Evolutionary conservation across 2,888 invertebrate genomes (phyloP), one percentile per base, ranked within the genome.

Genomic region (Bibio marci): DNA sequence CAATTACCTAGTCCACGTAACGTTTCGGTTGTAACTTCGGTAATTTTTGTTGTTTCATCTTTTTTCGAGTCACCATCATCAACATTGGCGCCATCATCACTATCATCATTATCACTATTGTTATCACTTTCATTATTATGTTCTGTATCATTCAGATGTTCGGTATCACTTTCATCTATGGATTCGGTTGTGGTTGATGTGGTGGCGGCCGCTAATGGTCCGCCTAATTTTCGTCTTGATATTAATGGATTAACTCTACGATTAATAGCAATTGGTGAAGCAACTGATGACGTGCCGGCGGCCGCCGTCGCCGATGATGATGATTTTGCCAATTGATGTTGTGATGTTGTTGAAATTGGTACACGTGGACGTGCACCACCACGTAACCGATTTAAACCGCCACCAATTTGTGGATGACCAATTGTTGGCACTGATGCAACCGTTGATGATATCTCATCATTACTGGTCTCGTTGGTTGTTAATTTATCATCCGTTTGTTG

Each of bases 1-100:
- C 13, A 22, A 22, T 33, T 40, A 44, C 44, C 44, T 28, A 79
- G 60, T 0, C 78, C 78, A 43, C 71, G 66, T 25, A 78, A 70
- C 40, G 67, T 67, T 35, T 70, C 66, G 43, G 72, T 67, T 22
- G 67, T 54, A 38, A 59, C 60, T 39, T 73, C 72, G 2, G 57
- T 52, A 14, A 52, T 48, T 3, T 62, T 52, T 42, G 63, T 64
- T 7, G 66, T 64, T 41, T 65, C 63, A 2, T 61, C 58, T 46
- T 66, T 41, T 41, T 37, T 18, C 4, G 4, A 6, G 13, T 49
- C 46, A 10, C 44, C 43, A 25, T 41, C 37, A 27, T 45, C 43
- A 15, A 42, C 42, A 3, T 50, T 49, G n/a, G 25, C 41, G 10
- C 22, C 38, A 14, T 37, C 30, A 3, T 38, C 32, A 30, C 30